Base-by-base conservation (phyloP, 37 sponge, comb jelly and placozoan genomes). In the Haliclona indistincta region DNA sequence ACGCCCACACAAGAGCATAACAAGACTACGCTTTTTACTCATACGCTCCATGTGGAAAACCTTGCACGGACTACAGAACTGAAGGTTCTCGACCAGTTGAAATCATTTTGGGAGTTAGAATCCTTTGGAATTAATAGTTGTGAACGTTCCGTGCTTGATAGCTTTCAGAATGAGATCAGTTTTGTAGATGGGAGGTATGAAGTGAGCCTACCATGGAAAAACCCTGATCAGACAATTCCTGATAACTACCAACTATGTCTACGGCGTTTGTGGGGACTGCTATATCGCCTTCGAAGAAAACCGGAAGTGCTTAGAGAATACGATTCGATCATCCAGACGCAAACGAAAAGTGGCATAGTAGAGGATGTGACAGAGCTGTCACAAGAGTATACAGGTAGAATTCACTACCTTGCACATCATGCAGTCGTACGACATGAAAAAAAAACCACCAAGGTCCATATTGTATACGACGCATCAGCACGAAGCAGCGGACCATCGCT, bases 21-120 rank as follows among this genome's bases (percentile, higher is more conserved):
- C 49, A 47, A 22, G 2, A 25, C 44, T 4, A 58, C 58, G 29
- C 29, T 74, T n/a, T 11, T 74, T 19, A 5, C 44, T 22, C 75
- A 74, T 34, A 23, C 43, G 20, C 15, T 74, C 10, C 75, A 58
- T 20, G 28, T 74, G 30, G 34, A 15, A 35, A 23, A 3, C 11
- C 3, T 17, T 10, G 11, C 62, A 15, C 43, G 6, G 54, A 56
- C 54, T 3, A 15, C 20, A 25, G 22, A 47, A 30, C 36, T 76
- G 64, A 45, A 76, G 44, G n/a, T 2, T 22, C 70, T 68, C 49
- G 53, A 64, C 5, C 45, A 41, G 2, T 19, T 78, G 68, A 66
- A 40, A 41, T 22, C 56, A 1, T 78, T 78, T 67, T 78, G 79
- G 79, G 79, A 78, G 23, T 56, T 77, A 37, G 78, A 77, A 51